A percentile compares a stretch with the other conserved stretches of the same genome.
Evolutionary conservation across 1,140 invertebrate genomes (phyloP).

Genomic region (Conus ventricosus): DNA sequence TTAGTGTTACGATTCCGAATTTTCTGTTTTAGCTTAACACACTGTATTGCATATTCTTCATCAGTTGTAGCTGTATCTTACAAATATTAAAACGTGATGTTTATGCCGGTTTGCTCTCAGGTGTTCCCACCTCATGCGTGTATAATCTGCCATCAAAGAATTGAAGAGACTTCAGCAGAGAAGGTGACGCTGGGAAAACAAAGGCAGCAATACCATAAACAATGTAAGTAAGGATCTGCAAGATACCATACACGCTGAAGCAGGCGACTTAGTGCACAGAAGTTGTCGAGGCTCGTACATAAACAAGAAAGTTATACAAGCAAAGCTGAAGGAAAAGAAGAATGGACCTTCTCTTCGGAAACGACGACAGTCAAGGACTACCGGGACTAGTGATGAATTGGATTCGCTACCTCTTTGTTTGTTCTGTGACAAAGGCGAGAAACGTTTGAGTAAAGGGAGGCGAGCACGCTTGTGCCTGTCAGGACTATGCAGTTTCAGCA

Average conservation of each 20-base stretch:
- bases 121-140: no score
- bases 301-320: not conserved
- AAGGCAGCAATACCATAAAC: not conserved
- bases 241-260: not conserved
- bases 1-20: not conserved
- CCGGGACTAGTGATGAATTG: not conserved
- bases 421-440: conserved; percentile 12
- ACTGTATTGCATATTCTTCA: not conserved
- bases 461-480: not conserved
- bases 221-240: not conserved
- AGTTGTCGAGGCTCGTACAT: not conserved
- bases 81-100: no score
- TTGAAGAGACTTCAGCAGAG: not conserved
- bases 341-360: not conserved
- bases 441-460: not conserved
- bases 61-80: no score
- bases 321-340: not conserved
- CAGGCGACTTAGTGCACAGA: conserved; percentile 1
- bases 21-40: not conserved
- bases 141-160: no score
- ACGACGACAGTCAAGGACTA: not conserved
- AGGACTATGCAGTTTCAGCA: conserved; percentile 16
- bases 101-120: no score
- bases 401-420: not conserved
- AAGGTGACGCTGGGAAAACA: not conserved